Evolutionary conservation across 2,113 vertebrate species (phyloP).

Genomic region (Tricholaema leucomelas): DNA sequence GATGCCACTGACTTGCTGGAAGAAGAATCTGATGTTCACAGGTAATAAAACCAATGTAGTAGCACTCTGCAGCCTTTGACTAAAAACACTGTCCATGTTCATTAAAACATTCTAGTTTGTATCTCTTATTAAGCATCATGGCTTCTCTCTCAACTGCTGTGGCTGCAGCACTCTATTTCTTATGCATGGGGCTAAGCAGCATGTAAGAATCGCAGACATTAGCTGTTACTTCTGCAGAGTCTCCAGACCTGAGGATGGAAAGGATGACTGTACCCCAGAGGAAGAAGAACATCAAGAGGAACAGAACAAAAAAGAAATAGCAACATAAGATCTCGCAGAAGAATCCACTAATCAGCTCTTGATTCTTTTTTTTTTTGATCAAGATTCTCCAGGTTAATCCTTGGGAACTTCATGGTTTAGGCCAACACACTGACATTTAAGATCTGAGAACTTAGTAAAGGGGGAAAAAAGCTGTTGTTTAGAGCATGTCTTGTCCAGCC

Average conservation of each 20-base stretch:
- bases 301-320: neutral
- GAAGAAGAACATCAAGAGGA: conserved; percentile 28
- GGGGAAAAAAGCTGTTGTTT: neutral
- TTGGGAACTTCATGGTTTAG: neutral
- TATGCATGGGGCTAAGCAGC: neutral
- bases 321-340: neutral
- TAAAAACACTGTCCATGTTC: neutral
- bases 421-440: neutral
- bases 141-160: neutral
- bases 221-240: conserved; percentile 39
- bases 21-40: conserved; percentile 35
- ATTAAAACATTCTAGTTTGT: neutral
- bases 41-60: conserved; percentile 49
- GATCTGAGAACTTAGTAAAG: neutral
- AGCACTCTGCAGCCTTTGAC: neutral
- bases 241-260: neutral
- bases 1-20: neutral
- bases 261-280: neutral
- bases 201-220: neutral
- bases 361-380: neutral
- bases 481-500: neutral
- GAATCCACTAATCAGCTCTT: neutral
- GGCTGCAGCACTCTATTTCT: neutral
- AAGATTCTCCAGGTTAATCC: neutral
- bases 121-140: neutral